Evolutionary conservation across 1,140 invertebrate species (phyloP).

Genomic region (Hydropsyche tenuis): DNA sequence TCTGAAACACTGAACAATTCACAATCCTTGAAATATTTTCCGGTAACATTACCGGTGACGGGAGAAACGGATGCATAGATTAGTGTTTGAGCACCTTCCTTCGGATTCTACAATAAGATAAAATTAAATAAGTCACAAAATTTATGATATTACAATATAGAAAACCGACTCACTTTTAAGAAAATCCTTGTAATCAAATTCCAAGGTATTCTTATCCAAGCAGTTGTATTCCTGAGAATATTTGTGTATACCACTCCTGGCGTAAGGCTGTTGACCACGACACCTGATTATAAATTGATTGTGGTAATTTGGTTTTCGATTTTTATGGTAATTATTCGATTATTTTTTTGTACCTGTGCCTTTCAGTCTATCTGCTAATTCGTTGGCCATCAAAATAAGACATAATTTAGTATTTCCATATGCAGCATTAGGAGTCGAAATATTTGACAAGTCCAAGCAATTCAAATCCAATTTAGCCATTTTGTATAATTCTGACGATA

Average conservation of each 20-base stretch:
- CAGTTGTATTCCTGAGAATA: conserved; percentile 49
- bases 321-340: background rate
- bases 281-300: conserved; percentile 52
- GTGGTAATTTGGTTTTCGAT: background rate
- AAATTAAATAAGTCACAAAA: conserved; percentile 1
- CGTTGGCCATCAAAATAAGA: conserved; percentile 81
- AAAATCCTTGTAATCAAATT: conserved; percentile 29
- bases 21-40: conserved; percentile 72
- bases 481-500: conserved; percentile 79
- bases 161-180: conserved; percentile 26
- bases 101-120: conserved; percentile 69
- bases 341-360: conserved; percentile 61
- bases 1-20: conserved; percentile 52
- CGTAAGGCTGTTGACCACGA: conserved; percentile 82
- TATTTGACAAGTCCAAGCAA: conserved; percentile 73
- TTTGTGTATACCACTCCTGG: conserved; percentile 73
- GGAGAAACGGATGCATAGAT: conserved; percentile 60
- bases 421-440: conserved; percentile 70
- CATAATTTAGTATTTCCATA: conserved; percentile 86
- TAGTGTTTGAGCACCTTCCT: conserved; percentile 74
- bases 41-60: conserved; percentile 54
- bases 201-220: conserved; percentile 53
- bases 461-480: conserved; percentile 74
- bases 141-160: conserved; percentile 1
- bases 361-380: conserved; percentile 75